Evolutionary conservation across 1,140 invertebrate genomes (phyloP), one percentile per base, ranked within the genome.

Genomic region (Diabrotica undecimpunctata): DNA sequence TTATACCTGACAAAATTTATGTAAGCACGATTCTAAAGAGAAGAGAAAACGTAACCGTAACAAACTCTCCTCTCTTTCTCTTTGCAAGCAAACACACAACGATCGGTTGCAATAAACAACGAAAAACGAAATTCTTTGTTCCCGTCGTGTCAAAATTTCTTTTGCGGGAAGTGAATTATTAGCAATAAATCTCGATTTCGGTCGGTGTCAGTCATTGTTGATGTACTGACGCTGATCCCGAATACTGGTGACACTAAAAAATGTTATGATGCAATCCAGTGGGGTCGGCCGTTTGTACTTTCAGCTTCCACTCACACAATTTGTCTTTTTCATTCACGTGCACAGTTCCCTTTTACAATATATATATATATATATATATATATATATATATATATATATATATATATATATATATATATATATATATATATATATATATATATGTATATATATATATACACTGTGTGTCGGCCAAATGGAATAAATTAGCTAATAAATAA

Each of bases 111-210:
- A 67, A 57, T 65, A 61, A 64, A 9, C 35, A 62, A 54, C 61
- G 52, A 36, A 14, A 36, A 67, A 66, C 62, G 62, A 66, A 64
- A 66, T 66, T 70, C 72, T 72, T 77, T 77, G 74, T 77, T 76
- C 75, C 75, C 73, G 76, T 76, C 74, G 73, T 74, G 73, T 77
- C 73, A 75, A 69, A 73, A 76, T 71, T 76, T 74, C 71, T 73
- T 75, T 46, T 75, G 65, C 70, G 60, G 73, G 72, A 78, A 75
- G 76, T 78, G 76, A 78, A 78, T 76, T 78, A 78, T 78, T 78
- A 76, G 76, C 71, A 75, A 78, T 78, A 77, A 77, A 78, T 78
- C 76, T 78, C 75, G 74, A 77, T 46, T 46, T 77, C 72, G 74
- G 70, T 77, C 72, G 74, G 70, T 75, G 76, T 78, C 76, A 76